Percentiles rank a stretch among this genome's conserved stretches.
Conservation (phyloP, 2,113 vertebrate genomes). For the Nesospiza acunhae region DNA sequence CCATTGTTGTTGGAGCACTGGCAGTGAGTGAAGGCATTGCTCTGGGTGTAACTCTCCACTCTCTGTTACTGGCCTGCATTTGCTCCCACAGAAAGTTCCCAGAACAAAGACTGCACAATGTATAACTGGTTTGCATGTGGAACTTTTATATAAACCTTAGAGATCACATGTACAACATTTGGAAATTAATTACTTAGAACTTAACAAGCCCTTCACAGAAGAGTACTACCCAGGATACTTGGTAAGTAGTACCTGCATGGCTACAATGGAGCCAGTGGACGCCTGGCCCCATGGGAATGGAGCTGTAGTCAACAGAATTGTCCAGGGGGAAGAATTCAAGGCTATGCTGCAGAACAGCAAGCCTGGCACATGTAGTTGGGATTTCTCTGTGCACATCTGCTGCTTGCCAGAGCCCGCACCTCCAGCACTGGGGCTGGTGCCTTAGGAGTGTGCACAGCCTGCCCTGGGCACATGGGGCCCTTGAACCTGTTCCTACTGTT, state of each 20-base stretch:
- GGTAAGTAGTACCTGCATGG: fast-evolving
- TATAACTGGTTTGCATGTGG: not conserved
- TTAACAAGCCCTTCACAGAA: not conserved
- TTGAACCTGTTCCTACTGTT: fast-evolving
- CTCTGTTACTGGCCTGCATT: not conserved
- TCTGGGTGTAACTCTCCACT: not conserved
- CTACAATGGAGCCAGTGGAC: not conserved
- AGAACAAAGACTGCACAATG: not conserved
- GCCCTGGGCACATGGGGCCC: fast-evolving
- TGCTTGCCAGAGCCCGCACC: not conserved
- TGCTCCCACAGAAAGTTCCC: not conserved
- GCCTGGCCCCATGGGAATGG: not conserved
- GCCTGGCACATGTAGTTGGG: fast-evolving
- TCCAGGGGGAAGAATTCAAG: not conserved
- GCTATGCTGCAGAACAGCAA: not conserved
- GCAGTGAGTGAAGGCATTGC: not conserved
- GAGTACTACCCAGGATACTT: not conserved
- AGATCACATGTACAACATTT: not conserved
- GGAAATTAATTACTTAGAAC: not conserved
- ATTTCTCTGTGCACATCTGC: not conserved
- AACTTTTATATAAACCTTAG: not conserved
- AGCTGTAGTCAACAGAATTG: not conserved
- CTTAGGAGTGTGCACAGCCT: fast-evolving
- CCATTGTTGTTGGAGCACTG: slow-evolving; percentile 49
- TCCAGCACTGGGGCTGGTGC: not conserved